Evolutionary conservation across 2,888 invertebrate species (phyloP), one percentile per base, ranked within the genome.

Genomic region (Diadegma fenestrale): DNA sequence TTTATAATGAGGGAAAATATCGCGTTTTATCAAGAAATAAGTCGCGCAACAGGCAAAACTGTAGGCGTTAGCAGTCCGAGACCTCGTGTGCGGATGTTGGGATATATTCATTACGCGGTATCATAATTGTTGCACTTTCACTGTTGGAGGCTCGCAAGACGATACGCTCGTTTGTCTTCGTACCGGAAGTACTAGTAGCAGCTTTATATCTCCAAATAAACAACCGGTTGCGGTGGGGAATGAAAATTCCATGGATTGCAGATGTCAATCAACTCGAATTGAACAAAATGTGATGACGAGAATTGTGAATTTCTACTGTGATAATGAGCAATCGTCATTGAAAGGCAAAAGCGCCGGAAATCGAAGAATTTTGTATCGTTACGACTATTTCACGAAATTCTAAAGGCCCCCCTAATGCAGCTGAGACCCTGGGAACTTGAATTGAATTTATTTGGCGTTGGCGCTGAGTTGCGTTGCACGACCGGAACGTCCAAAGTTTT

Each of bases 51-150:
- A 26, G 64, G 43, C 33, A 51, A 37, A 54, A 72, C 63, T 58
- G 79, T 75, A 58, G 43, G 48, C 82, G 76, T 72, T 30, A 51
- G 66, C 45, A 33, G 64, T 41, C 58, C 64, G 58, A 54, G 66
- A 71, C 43, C 66, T 75, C 54, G 63, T 78, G 66, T 72, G 77
- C 85, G 89, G 89, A 90, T 89, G 91, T 90, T 90, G 89, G 90
- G 90, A 92, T 91, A 91, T 90, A 91, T 91, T 92, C 91, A 91
- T 91, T 90, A 89, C 89, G 85, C 87, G 86, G 89, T 90, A 90
- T 68, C 82, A 68, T 82, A 88, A 86, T 87, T 86, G 92, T 92
- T 89, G 89, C 90, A 90, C 93, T 93, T 93, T 93, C 93, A 92
- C 93, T 89, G 82, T 86, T 82, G 78, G 86, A 68, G 80, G 80